A percentile compares a stretch with the other conserved stretches of the same genome.
Evolutionary conservation across 2,113 vertebrate genomes (phyloP).

Genomic region (Eubucco bourcierii): DNA sequence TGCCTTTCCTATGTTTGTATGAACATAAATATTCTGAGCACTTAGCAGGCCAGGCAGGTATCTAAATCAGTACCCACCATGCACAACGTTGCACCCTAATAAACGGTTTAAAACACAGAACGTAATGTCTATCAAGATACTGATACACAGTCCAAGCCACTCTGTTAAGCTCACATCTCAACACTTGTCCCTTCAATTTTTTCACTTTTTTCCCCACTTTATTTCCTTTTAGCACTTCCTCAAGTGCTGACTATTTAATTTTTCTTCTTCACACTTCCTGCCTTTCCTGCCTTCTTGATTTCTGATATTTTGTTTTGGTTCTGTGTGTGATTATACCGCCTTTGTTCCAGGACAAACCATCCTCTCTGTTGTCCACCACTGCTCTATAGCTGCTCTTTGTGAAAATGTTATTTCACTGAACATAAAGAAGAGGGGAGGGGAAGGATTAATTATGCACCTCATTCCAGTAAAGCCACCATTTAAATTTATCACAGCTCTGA

Average conservation of each 20-base stretch:
- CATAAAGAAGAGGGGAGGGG: conserved; percentile 33
- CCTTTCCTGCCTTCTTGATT: conserved; percentile 63
- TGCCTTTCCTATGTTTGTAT: conserved; percentile 8
- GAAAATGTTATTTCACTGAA: conserved; percentile 64
- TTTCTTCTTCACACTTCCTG: conserved; percentile 47
- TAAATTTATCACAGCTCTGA: conserved; percentile 27
- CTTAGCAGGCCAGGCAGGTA: conserved; percentile 11
- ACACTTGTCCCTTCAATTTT: conserved; percentile 40
- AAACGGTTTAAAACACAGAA: neutral
- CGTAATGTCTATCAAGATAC: neutral
- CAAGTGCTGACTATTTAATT: conserved; percentile 22
- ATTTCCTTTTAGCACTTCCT: conserved; percentile 58
- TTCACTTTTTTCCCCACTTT: conserved; percentile 29
- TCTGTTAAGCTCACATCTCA: conserved; percentile 47
- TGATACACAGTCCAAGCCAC: neutral
- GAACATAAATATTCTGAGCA: conserved; percentile 15
- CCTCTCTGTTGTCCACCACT: conserved; percentile 60
- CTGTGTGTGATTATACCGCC: conserved; percentile 54
- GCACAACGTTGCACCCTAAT: neutral
- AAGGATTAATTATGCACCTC: conserved; percentile 46
- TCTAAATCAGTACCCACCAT: conserved; percentile 15
- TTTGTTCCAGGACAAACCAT: conserved; percentile 74
- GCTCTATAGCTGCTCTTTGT: conserved; percentile 42
- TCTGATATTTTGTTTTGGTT: conserved; percentile 44
- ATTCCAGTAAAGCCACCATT: conserved; percentile 22